Base-by-base conservation (phyloP, 2,888 invertebrate species). In the Apeira syringaria region DNA sequence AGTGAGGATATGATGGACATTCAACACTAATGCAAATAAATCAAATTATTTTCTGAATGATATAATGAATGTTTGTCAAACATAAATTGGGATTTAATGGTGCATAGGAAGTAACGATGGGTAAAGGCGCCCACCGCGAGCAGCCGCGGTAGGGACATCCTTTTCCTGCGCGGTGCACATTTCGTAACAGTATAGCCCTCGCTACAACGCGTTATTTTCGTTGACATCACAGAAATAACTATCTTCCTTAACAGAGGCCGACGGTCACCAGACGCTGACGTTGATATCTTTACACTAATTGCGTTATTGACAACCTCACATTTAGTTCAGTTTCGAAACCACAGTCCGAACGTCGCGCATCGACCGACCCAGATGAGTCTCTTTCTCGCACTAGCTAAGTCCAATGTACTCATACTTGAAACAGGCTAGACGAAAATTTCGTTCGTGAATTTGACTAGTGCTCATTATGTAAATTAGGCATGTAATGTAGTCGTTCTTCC, bases 221-320 rank as follows among this genome's bases (percentile, higher is more conserved):
- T 82, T 85, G 84, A 84, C 85, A 84, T 70, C 74, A 85, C 87
- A 80, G 79, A 88, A 88, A 89, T 89, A 89, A 86, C 79, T 74
- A 53, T 80, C 80, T 84, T 75, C 78, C 80, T 79, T 78, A 80
- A 77, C 75, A 75, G 64, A 70, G 65, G 50, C 58, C 68, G 72
- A 71, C 78, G 77, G 74, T 74, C 72, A 76, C 74, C 74, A 76
- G 72, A 74, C 77, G 78, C 68, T 72, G 83, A 83, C 85, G 86
- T 81, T 85, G 83, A 87, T 81, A 79, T 78, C 79, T 86, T 82
- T 79, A 84, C 83, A 77, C 86, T 88, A 86, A 89, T 87, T 84
- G 74, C 82, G 74, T 76, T 88, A 88, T 87, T 88, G 88, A 87
- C 87, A 83, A 74, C 64, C 61, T 66, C 67, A 72, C 70, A 68